Evolutionary conservation across 2,888 invertebrate species (phyloP), one percentile per base, ranked within the genome.

Genomic region (Acrobasis suavella): DNA sequence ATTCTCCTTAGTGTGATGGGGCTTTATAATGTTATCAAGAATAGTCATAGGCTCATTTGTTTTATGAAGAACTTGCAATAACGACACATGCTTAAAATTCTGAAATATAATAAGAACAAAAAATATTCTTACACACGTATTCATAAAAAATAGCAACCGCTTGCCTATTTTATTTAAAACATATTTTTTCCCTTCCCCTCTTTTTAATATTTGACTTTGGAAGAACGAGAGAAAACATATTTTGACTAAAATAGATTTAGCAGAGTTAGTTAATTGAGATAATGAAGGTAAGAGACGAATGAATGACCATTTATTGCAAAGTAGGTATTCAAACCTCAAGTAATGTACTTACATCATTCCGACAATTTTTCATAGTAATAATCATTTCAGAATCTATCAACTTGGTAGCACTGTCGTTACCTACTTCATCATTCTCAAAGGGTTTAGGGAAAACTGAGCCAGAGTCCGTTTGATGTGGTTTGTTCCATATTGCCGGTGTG

Each of bases 51-150:
- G 76, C 14, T 72, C 72, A 67, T 90, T 91, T 1, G 87, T 86
- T 82, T 90, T 92, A 75, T 91, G 91, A 46, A 91, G 75, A 14
- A 92, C 87, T 89, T 91, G 88, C 62, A 92, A 70, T 50, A 90
- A 64, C 9, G 90, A 89, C 6, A 92, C 82, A 64, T 91, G 82
- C 61, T 75, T 82, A 62, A 75, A 91, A 68, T 74, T 78, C 91
- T 92, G 73, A 54, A 85, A 81, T 66, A 1, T 46, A 46, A 46
- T 46, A 14, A 46, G 14, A 46, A n/a, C n/a, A n/a, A n/a, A n/a
- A n/a, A n/a, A n/a, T n/a, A n/a, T n/a, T n/a, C n/a, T n/a, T n/a
- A n/a, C n/a, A n/a, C n/a, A n/a, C n/a, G n/a, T n/a, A n/a, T n/a
- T n/a, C n/a, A n/a, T n/a, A n/a, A n/a, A n/a, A n/a, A n/a, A n/a